phyloP scores from a whole-genome alignment of 2,113 vertebrate species.

The Eolophus roseicapilla region DNA sequence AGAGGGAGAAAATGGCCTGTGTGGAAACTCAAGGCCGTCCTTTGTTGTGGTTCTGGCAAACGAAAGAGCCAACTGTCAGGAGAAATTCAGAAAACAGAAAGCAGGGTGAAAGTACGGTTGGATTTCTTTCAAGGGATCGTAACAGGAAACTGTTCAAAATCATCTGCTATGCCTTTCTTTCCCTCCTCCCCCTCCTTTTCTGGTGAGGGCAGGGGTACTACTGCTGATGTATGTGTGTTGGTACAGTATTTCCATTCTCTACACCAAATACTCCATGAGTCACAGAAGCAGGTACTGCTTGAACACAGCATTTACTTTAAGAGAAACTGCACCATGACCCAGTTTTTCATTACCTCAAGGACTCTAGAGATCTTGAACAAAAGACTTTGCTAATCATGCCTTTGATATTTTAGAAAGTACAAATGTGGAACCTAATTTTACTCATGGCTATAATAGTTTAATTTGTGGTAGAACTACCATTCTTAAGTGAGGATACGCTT shows the following conservation, averaged over 20 bases:
- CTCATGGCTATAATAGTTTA: slow-evolving; percentile 36
- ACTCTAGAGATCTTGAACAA: slow-evolving; percentile 63
- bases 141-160: slow-evolving; percentile 61
- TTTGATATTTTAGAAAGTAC: slow-evolving; percentile 76
- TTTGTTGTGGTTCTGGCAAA: slow-evolving; percentile 81
- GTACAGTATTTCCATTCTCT: not conserved
- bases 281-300: not conserved
- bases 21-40: slow-evolving; percentile 73
- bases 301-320: not conserved
- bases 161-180: slow-evolving; percentile 35
- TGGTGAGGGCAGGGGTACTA: not conserved
- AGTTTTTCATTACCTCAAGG: slow-evolving; percentile 50
- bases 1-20: slow-evolving; percentile 62
- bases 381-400: slow-evolving; percentile 57
- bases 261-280: not conserved
- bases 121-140: slow-evolving; percentile 56
- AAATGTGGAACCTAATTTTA: slow-evolving; percentile 65
- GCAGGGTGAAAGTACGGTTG: slow-evolving; percentile 58
- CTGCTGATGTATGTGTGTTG: not conserved
- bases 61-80: slow-evolving; percentile 73
- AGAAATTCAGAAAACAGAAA: slow-evolving; percentile 74
- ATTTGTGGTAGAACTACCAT: slow-evolving; percentile 41
- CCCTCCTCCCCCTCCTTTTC: not conserved
- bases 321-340: slow-evolving; percentile 17
- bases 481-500: not conserved